Evolutionary conservation across 2,888 invertebrate genomes (phyloP).

Genomic region (Standfussiana lucernea): DNA sequence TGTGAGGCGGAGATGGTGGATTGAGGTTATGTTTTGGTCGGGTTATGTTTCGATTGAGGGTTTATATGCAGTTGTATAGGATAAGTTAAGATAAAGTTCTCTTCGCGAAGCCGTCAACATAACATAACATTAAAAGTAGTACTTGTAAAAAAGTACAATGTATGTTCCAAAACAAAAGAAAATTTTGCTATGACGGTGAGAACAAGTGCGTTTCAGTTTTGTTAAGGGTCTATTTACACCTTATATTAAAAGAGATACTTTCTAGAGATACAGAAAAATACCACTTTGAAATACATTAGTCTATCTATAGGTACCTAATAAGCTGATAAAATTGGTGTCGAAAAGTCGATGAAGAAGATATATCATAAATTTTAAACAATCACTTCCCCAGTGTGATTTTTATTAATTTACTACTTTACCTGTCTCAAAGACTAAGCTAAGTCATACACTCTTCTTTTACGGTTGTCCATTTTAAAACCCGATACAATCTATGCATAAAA

Average conservation of each 20-base stretch:
- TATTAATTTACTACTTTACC: neutral
- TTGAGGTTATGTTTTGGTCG: neutral
- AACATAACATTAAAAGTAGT: no score
- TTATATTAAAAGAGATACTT: neutral
- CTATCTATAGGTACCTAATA: no score
- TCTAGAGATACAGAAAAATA: neutral
- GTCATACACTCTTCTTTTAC: neutral
- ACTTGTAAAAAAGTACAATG: no score
- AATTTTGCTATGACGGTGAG: no score
- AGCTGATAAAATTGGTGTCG: neutral
- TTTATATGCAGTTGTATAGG: neutral
- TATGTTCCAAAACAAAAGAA: no score
- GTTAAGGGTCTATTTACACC: no score
- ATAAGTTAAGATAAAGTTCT: neutral
- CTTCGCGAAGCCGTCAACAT: no score
- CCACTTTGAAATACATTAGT: neutral
- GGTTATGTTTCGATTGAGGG: no score
- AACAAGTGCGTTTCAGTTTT: no score
- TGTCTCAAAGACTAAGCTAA: neutral
- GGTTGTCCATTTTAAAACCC: neutral
- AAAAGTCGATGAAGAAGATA: neutral
- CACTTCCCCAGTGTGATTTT: neutral
- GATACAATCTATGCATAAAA: neutral
- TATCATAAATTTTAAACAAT: no score
- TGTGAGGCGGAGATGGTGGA: neutral